phyloP scores from a whole-genome alignment of 1,140 invertebrate genomes.

The Platorchestia sp. region DNA sequence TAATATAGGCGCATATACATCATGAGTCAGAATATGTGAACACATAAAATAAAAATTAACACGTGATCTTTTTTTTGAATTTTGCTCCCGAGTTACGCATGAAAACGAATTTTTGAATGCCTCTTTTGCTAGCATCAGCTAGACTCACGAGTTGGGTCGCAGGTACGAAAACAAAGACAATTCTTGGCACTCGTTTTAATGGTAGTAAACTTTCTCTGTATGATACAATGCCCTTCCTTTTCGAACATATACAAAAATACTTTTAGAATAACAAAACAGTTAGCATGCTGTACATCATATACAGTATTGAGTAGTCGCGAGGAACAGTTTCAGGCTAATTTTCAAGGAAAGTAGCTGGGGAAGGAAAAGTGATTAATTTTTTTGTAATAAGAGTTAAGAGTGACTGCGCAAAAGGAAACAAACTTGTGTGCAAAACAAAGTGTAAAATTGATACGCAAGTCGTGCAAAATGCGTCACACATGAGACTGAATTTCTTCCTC shows the following conservation, averaged over 20 bases:
- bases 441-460: background rate
- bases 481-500: background rate
- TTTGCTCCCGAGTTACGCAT: too few relatives aligned
- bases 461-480: background rate
- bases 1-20: too few relatives aligned
- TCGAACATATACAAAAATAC: slow-evolving; percentile 60
- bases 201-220: slow-evolving; percentile 52
- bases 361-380: background rate
- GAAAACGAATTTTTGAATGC: too few relatives aligned
- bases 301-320: slow-evolving; percentile 44
- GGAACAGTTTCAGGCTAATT: background rate
- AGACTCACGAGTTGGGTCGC: too few relatives aligned
- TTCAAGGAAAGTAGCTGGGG: background rate
- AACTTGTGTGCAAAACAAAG: background rate
- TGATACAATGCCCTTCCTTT: slow-evolving; percentile 58
- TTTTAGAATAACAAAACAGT: slow-evolving; percentile 57
- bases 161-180: background rate
- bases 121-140: too few relatives aligned
- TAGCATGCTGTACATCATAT: slow-evolving; percentile 56
- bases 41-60: too few relatives aligned
- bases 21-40: too few relatives aligned
- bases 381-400: background rate
- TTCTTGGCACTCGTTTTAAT: slow-evolving; percentile 49
- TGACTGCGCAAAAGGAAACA: background rate
- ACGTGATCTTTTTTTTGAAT: too few relatives aligned